phyloP scores from a whole-genome alignment of 2,888 invertebrate species.

The Drosophila greeni region DNA sequence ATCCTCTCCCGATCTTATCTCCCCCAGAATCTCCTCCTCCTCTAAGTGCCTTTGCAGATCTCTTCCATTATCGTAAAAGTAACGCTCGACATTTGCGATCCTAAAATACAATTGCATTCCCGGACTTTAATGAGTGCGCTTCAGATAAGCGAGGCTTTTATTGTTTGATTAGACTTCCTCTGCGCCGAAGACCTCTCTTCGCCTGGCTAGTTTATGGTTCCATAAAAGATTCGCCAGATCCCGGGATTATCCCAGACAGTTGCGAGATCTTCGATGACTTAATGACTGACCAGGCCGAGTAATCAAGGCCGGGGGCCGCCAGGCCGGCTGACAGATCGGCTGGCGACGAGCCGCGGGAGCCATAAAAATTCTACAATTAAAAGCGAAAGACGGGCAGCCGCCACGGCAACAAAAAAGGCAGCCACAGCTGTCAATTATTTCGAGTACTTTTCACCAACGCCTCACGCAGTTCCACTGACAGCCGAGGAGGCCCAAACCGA shows the following conservation, averaged over 20 bases:
- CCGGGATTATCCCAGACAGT: conserved; percentile 31
- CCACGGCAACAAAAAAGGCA: conserved; percentile 70
- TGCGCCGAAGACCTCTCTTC: conserved; percentile 13
- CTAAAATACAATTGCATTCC: conserved; percentile 36
- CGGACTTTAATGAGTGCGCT: conserved; percentile 23
- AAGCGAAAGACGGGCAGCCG: conserved; percentile 46
- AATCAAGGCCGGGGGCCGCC: conserved; percentile 21
- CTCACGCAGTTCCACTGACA: conserved; percentile 65
- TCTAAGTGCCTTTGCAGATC: conserved; percentile 32
- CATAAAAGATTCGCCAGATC: conserved; percentile 37
- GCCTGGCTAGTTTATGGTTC: conserved; percentile 28
- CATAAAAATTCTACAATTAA: conserved; percentile 70
- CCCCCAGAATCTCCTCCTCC: conserved; percentile 5
- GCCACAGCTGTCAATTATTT: conserved; percentile 75
- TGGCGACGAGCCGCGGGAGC: conserved; percentile 54
- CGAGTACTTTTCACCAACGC: conserved; percentile 76
- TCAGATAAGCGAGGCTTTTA: conserved; percentile 32
- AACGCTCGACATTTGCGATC: conserved; percentile 35
- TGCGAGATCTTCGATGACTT: conserved; percentile 32
- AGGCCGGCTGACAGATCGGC: conserved; percentile 15
- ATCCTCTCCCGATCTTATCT: conserved; percentile 2
- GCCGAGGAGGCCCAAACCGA: conserved; percentile 10
- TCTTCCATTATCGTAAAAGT: conserved; percentile 33
- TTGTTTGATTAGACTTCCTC: conserved; percentile 30
- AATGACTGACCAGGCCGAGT: conserved; percentile 40